A percentile compares a stretch with the other conserved stretches of the same genome.
Evolutionary conservation across 2,113 vertebrate genomes (phyloP).

Genomic region (Hylia prasina): DNA sequence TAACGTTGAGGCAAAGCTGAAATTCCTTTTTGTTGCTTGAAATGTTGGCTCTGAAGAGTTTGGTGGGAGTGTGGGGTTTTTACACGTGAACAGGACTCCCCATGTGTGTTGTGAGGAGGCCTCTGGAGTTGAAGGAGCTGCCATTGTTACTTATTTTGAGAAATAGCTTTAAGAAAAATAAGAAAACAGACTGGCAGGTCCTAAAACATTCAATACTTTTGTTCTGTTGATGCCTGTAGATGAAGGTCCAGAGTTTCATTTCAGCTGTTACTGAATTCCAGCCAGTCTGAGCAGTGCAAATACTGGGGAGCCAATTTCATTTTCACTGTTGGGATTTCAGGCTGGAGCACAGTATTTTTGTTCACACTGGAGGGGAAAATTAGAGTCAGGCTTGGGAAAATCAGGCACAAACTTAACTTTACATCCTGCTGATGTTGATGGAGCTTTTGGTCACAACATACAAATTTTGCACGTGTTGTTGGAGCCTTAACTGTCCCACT

Average conservation of each 20-base stretch:
- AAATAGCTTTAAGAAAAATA: neutral
- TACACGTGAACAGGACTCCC: neutral
- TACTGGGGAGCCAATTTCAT: neutral
- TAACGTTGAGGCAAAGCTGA: neutral
- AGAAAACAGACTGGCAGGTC: neutral
- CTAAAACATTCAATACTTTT: neutral
- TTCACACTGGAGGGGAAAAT: neutral
- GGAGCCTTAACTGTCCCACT: neutral
- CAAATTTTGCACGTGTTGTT: neutral
- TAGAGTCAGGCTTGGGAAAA: neutral
- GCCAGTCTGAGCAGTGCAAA: neutral
- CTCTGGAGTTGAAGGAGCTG: neutral
- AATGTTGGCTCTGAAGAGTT: neutral
- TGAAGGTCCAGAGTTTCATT: neutral
- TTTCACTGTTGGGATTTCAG: neutral
- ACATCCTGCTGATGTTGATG: neutral
- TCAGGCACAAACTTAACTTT: neutral
- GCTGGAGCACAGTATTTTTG: neutral
- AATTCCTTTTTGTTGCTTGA: neutral
- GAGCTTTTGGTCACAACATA: neutral
- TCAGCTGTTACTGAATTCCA: neutral
- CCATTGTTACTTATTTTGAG: neutral
- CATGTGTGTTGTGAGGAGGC: neutral
- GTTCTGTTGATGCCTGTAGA: rapidly evolving
- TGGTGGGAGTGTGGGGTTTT: neutral